Percentiles rank a stretch among this genome's conserved stretches.
Conservation (phyloP, 2,797 vertebrate genomes). For the Etheostoma nigrum region DNA sequence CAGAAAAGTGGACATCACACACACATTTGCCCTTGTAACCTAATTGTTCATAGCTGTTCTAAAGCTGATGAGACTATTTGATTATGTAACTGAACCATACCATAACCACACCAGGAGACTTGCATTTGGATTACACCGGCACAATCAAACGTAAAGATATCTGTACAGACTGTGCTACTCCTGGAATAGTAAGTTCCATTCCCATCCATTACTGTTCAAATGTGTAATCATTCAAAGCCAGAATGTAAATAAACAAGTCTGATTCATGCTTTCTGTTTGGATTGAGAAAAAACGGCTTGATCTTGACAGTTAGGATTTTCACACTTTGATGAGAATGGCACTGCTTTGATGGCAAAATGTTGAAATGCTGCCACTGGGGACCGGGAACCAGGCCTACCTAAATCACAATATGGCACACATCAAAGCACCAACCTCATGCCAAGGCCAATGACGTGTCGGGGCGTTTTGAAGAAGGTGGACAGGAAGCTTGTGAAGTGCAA, state of each 20-base stretch:
- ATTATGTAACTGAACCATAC: neutral
- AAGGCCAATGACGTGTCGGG: no score
- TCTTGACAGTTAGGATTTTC: constrained; percentile 20
- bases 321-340: constrained; percentile 21
- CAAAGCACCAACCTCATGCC: no score
- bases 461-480: no score
- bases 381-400: constrained; percentile 1
- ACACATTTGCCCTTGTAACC: neutral
- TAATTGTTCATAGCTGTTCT: neutral
- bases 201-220: neutral
- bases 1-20: neutral
- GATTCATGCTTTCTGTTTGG: constrained; percentile 7
- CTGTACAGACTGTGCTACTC: neutral
- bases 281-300: constrained; percentile 29
- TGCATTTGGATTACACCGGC: neutral
- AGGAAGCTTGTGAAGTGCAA: no score
- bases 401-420: neutral
- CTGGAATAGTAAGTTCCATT: neutral
- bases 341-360: neutral
- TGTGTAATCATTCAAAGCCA: neutral
- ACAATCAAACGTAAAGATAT: neutral
- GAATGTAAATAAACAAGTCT: neutral
- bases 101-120: neutral
- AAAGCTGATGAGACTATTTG: neutral
- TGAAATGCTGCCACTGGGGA: constrained; percentile 5